Conservation (phyloP, 2,888 invertebrate genomes). For the Morpho deidamia region DNA sequence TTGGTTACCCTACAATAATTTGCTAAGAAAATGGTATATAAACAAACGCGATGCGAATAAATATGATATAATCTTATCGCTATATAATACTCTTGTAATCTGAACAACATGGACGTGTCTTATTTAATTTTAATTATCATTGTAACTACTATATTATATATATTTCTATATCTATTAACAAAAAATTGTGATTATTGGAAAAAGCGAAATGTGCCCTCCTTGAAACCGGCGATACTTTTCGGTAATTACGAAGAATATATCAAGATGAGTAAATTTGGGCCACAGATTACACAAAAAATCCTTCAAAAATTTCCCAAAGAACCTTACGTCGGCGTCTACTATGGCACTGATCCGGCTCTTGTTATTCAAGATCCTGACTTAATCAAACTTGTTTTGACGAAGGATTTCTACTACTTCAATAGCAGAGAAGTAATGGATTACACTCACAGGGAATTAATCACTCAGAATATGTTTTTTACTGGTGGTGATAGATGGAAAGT, state of each 20-base stretch:
- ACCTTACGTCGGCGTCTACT: conserved; percentile 51
- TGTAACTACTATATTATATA: too few relatives aligned
- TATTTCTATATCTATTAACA: conserved; percentile 2
- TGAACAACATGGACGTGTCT: too few relatives aligned
- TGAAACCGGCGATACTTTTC: conserved; percentile 39
- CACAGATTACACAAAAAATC: conserved; percentile 34
- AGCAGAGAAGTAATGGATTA: conserved; percentile 44
- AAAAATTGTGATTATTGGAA: conserved; percentile 40
- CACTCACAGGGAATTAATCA: conserved; percentile 37
- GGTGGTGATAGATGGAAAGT: conserved; percentile 55
- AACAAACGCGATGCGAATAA: too few relatives aligned
- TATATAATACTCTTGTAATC: too few relatives aligned
- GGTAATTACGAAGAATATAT: conserved; percentile 49
- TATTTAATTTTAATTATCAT: too few relatives aligned
- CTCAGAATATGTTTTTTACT: conserved; percentile 42
- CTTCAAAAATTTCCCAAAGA: conserved; percentile 41
- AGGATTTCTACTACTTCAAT: conserved; percentile 56
- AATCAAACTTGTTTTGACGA: conserved; percentile 45
- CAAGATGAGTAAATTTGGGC: conserved; percentile 34
- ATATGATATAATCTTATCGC: too few relatives aligned
- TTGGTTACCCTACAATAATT: too few relatives aligned
- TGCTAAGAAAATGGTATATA: too few relatives aligned
- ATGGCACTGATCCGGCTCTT: conserved; percentile 49
- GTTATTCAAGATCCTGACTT: conserved; percentile 48
- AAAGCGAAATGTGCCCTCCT: conserved; percentile 39